These are phyloP conservation scores for Schizothorax lantsangensis DNA, from an alignment of 2,797 vertebrate genomes.

Conservation along the genomic window DNA sequence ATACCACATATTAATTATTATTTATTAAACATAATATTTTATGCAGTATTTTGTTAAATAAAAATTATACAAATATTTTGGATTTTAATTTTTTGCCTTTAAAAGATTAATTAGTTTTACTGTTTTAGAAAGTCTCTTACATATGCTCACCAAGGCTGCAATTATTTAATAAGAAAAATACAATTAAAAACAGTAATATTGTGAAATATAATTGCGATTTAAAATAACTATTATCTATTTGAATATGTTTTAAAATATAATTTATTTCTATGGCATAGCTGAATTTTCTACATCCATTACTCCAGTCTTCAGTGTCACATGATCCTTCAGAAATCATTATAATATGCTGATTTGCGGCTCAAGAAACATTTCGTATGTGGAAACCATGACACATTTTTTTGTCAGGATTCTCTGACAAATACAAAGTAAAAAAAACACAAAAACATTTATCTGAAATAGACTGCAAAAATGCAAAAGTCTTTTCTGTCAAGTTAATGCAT, in stretches of 20 bases:
- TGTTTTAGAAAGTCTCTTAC: background rate
- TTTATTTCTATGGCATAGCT: background rate
- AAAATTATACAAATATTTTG: background rate
- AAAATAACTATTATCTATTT: background rate
- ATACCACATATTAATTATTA: background rate
- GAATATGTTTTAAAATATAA: background rate
- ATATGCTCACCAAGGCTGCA: background rate
- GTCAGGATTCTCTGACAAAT: too few relatives aligned
- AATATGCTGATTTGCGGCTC: background rate
- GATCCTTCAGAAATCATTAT: background rate
- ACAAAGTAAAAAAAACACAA: too few relatives aligned
- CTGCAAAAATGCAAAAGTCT: background rate
- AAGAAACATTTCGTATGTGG: too few relatives aligned
- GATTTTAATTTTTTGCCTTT: background rate
- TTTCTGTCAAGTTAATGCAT: background rate
- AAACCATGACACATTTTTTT: too few relatives aligned
- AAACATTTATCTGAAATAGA: too few relatives aligned
- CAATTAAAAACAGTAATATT: background rate
- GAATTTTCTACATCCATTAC: background rate
- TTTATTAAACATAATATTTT: background rate
- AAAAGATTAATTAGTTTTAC: background rate
- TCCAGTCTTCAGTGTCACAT: background rate
- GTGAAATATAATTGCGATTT: background rate
- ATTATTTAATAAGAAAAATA: background rate
- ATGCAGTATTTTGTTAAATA: background rate